phyloP scores from a whole-genome alignment of 2,797 vertebrate genomes.

The Champsocephalus esox region DNA sequence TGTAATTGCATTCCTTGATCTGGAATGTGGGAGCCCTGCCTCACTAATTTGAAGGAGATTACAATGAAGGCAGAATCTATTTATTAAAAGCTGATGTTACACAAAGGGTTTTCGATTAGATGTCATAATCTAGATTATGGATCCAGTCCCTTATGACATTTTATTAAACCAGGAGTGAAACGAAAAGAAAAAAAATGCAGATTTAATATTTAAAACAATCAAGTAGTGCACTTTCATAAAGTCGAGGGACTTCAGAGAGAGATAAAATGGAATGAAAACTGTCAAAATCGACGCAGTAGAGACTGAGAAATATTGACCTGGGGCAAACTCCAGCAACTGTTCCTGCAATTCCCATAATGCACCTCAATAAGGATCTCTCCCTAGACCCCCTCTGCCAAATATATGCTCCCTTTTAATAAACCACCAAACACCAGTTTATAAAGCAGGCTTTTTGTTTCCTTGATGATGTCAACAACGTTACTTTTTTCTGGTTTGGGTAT shows the following conservation, averaged over 20 bases:
- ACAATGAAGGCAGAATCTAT: neutral
- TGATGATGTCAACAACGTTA: too few species aligned
- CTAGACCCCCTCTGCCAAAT: neutral
- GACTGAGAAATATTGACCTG: neutral
- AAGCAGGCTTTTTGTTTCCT: neutral
- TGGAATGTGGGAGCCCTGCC: neutral
- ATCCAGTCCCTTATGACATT: neutral
- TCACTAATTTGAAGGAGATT: neutral
- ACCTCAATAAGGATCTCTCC: neutral
- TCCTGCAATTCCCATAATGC: conserved; percentile 4
- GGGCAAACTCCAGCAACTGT: neutral
- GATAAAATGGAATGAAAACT: neutral
- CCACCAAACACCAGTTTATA: neutral
- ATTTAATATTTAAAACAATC: neutral
- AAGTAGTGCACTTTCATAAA: neutral
- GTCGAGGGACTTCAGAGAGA: neutral
- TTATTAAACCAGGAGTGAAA: neutral
- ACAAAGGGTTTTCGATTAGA: neutral
- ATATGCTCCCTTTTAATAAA: neutral
- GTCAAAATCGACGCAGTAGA: neutral
- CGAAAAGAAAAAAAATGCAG: neutral
- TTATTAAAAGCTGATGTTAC: neutral
- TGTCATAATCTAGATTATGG: neutral
- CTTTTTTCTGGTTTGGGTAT: too few species aligned
- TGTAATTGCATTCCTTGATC: neutral